Conservation (phyloP, 2,797 vertebrate genomes). For the Chrosomus eos region DNA sequence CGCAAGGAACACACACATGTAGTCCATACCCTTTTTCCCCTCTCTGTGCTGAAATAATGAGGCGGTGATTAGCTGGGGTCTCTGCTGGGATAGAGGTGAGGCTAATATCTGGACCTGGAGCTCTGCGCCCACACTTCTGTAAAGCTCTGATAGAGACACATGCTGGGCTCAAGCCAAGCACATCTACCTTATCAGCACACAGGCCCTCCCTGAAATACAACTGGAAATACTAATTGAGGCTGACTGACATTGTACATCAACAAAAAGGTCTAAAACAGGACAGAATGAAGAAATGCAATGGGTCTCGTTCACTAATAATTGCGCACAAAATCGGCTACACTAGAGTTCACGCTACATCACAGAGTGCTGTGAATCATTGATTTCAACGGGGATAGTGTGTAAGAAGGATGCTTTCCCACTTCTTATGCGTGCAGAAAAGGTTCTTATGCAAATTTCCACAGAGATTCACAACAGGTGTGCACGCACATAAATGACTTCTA, state of each 20-base stretch:
- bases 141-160: constrained; percentile 48
- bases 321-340: neutral
- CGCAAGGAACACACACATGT: constrained; percentile 36
- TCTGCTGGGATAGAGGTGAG: constrained; percentile 50
- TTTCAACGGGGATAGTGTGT: neutral
- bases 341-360: neutral
- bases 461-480: neutral
- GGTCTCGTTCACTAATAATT: neutral
- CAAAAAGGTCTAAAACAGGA: neutral
- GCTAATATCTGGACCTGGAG: constrained; percentile 51
- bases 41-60: constrained; percentile 53
- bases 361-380: neutral
- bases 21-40: constrained; percentile 20
- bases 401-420: neutral
- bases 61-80: constrained; percentile 51
- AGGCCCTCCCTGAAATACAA: constrained; percentile 6
- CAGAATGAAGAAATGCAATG: neutral
- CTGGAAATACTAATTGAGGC: constrained; percentile 27
- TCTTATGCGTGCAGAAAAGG: neutral
- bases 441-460: neutral
- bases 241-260: neutral
- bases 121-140: constrained; percentile 44
- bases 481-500: neutral
- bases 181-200: constrained; percentile 29
- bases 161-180: constrained; percentile 45